phyloP scores from a whole-genome alignment of 2,113 vertebrate genomes.

The Gila orcuttii region DNA sequence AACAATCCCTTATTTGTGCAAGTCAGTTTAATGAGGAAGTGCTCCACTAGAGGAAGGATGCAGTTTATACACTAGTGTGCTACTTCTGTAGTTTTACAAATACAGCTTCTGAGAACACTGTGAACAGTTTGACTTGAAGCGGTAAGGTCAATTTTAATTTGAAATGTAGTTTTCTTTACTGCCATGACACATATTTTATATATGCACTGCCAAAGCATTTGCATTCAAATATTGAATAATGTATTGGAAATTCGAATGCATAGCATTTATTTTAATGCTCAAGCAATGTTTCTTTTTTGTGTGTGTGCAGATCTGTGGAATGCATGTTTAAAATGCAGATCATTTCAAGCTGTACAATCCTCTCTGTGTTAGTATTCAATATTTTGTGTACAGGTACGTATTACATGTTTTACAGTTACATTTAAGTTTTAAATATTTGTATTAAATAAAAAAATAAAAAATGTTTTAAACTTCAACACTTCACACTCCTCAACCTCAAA shows the following conservation, averaged over 20 bases:
- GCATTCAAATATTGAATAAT: background rate
- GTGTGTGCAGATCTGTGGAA: slow-evolving; percentile 21
- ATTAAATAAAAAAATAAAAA: background rate
- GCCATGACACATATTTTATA: background rate
- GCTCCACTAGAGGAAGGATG: background rate
- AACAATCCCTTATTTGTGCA: background rate
- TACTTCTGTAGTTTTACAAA: too few species aligned
- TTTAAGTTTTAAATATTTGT: background rate
- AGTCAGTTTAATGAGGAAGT: slow-evolving; percentile 11
- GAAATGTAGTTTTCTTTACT: background rate
- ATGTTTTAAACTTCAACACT: too few species aligned
- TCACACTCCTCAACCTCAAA: too few species aligned
- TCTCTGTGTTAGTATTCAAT: background rate
- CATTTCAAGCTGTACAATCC: background rate
- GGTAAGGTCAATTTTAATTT: background rate
- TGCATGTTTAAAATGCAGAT: background rate
- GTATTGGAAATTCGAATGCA: background rate
- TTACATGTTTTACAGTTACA: background rate
- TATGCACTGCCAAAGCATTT: background rate
- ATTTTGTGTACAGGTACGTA: background rate
- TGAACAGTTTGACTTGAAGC: background rate
- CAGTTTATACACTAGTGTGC: background rate
- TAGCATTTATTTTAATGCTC: background rate
- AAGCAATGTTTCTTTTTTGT: background rate
- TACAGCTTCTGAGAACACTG: background rate